Evolutionary conservation across 2,113 vertebrate genomes (phyloP).

Genomic region (Rynchops niger): DNA sequence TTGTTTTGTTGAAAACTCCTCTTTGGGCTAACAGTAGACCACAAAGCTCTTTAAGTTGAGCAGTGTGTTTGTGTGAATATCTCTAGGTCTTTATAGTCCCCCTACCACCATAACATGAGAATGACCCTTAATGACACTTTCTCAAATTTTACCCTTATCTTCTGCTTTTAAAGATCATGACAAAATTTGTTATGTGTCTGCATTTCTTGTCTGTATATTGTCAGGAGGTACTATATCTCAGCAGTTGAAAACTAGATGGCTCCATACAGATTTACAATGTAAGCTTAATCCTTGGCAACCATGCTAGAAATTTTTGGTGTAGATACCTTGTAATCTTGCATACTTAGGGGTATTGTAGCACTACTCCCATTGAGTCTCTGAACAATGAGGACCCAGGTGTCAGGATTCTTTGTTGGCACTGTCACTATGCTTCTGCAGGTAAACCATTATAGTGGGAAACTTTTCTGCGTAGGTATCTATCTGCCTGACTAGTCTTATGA

Average conservation of each 20-base stretch:
- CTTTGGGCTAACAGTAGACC: neutral
- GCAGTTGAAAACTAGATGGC: neutral
- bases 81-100: neutral
- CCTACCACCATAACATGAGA: neutral
- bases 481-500: neutral
- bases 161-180: neutral
- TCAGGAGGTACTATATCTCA: neutral
- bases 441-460: neutral
- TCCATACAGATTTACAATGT: neutral
- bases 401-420: neutral
- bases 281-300: neutral
- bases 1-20: neutral
- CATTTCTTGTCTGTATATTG: neutral
- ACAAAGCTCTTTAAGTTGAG: neutral
- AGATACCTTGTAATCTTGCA: neutral
- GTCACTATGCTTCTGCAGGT: neutral
- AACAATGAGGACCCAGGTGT: neutral
- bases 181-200: neutral
- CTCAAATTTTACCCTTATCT: neutral
- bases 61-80: neutral
- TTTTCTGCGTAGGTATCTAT: neutral
- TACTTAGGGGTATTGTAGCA: neutral
- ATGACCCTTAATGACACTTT: neutral
- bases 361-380: neutral
- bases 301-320: neutral